Conservation (phyloP, 2,888 invertebrate species). For the Nymphalis polychloros region DNA sequence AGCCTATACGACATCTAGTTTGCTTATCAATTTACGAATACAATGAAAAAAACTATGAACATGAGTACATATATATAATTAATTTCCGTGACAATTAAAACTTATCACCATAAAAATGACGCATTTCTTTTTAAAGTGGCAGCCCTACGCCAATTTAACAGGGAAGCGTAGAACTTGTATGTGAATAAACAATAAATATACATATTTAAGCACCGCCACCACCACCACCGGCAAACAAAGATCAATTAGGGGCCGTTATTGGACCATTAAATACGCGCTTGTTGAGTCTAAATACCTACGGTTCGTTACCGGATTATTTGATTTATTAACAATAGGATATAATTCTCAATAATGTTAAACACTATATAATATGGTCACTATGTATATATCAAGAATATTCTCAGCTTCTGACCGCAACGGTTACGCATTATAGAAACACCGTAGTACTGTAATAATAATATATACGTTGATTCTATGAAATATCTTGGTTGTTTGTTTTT, state of each 20-base stretch:
- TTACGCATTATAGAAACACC: background rate
- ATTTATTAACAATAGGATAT: conserved; percentile 15
- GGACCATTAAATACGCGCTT: conserved; percentile 22
- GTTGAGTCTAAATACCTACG: conserved; percentile 16
- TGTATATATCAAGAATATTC: background rate
- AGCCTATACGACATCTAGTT: too few relatives aligned
- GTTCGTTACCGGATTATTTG: conserved; percentile 23
- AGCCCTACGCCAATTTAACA: conserved; percentile 9
- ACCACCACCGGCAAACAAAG: conserved; percentile 20
- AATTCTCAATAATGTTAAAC: background rate
- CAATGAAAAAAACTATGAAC: too few relatives aligned
- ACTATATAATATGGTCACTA: background rate
- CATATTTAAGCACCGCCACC: conserved; percentile 25
- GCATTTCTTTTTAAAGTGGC: background rate
- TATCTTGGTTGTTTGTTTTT: background rate
- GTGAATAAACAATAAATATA: conserved; percentile 31
- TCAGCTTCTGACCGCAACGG: background rate
- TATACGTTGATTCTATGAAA: too few relatives aligned
- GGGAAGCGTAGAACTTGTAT: conserved; percentile 13
- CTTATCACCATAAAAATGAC: too few relatives aligned
- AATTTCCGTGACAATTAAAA: too few relatives aligned
- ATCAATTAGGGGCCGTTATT: conserved; percentile 27
- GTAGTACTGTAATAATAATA: too few relatives aligned
- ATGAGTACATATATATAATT: too few relatives aligned
- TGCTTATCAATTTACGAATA: too few relatives aligned